Evolutionary conservation across 2,888 invertebrate species (phyloP), one percentile per base, ranked within the genome.

Genomic region (Kryphioiulus occultus): DNA sequence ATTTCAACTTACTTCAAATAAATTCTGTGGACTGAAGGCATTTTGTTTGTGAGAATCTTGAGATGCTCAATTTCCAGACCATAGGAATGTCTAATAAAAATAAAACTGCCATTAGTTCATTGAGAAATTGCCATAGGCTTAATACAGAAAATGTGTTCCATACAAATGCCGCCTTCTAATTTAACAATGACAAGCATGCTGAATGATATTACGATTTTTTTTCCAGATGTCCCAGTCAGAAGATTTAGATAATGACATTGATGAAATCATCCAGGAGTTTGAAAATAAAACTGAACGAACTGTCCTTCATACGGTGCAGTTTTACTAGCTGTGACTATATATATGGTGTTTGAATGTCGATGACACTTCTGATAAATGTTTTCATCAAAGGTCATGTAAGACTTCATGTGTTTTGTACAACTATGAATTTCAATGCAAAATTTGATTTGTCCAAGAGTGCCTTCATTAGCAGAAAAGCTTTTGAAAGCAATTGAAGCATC

Each of bases 231-330:
- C 96, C 22, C 95, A 96, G 91, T 96, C 96, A 91, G 96, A 96
- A 88, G 99, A 99, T 92, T 93, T 99, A 91, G 99, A 99, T 92
- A 98, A 99, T 93, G 99, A 99, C 91, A 98, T 99, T 91, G 99
- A 99, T 93, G 98, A 99, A 93, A 93, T 99, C 87, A 93, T 99
- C 88, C 97, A 97, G 91, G 96, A 97, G 90, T 98, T 98, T 93
- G 99, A 99, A 93, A 94, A 95, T 86, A 96, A 96, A 92, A 95
- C 91, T 68, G 91, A 92, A 84, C 94, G 98, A 91, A 94, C 96
- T 89, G 95, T 99, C 91, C 93, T 99, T 89, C 99, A 99, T 92
- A 97, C 98, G 90, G 96, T 99, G 89, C 95, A 96, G 91, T 99
- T 99, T 93, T 98, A 98, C 93, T 98, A 86, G 30, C 22, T n/a